Percentiles rank a stretch among this genome's conserved stretches.
Conservation (phyloP, 1,140 invertebrate genomes). For the Lineus longissimus region DNA sequence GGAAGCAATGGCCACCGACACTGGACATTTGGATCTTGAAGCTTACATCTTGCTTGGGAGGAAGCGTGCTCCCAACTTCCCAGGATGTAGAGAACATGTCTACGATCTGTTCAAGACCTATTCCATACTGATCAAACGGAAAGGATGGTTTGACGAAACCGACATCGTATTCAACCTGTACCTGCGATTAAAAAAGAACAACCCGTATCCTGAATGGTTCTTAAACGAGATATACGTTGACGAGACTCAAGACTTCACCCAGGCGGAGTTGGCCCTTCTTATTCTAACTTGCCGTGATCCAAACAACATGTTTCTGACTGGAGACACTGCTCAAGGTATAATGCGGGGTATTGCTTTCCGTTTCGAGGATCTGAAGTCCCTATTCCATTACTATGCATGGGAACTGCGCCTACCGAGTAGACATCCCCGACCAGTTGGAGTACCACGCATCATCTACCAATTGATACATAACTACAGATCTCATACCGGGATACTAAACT, state of each 20-base stretch:
- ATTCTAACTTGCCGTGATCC: slow-evolving; percentile 38
- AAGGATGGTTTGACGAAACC: slow-evolving; percentile 38
- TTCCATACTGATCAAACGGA: slow-evolving; percentile 26
- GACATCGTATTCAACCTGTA: slow-evolving; percentile 22
- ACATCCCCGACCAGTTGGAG: slow-evolving; percentile 21
- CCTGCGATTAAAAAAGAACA: not conserved
- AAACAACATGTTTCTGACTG: slow-evolving; percentile 48
- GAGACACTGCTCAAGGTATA: slow-evolving; percentile 49
- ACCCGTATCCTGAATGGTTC: slow-evolving; percentile 20
- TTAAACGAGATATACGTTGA: slow-evolving; percentile 46
- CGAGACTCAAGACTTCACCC: slow-evolving; percentile 49
- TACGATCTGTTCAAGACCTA: slow-evolving; percentile 28
- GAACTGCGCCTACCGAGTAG: slow-evolving; percentile 28
- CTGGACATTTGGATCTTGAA: slow-evolving; percentile 28
- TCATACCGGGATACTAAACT: slow-evolving; percentile 44
- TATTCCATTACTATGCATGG: slow-evolving; percentile 40
- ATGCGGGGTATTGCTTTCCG: slow-evolving; percentile 48
- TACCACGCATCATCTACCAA: slow-evolving; percentile 35
- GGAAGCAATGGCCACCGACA: slow-evolving; percentile 28
- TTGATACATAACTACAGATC: slow-evolving; percentile 48
- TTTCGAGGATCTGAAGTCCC: slow-evolving; percentile 40
- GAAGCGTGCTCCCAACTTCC: slow-evolving; percentile 42
- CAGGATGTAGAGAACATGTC: slow-evolving; percentile 29
- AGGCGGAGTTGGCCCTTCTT: slow-evolving; percentile 43
- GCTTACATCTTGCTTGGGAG: slow-evolving; percentile 33